Percentiles rank a stretch among this genome's conserved stretches.
Conservation (phyloP, 2,797 vertebrate genomes). For the Siniperca undulata region DNA sequence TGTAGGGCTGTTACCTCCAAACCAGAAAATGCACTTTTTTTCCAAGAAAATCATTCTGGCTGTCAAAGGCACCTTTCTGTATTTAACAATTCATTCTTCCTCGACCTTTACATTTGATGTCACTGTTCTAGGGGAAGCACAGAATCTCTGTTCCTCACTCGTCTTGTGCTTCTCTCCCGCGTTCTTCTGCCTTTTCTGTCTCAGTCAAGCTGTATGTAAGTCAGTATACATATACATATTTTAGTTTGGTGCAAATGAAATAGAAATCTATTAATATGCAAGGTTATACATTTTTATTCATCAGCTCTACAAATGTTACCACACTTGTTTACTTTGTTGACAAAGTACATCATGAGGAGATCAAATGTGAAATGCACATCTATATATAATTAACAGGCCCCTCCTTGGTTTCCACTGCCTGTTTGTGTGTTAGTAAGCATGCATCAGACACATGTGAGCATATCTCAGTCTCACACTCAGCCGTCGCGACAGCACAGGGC, state of each 20-base stretch:
- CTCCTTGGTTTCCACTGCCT: not conserved
- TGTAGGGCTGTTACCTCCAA: not conserved
- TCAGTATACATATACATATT: not conserved
- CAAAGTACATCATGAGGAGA: not conserved
- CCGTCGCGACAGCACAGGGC: not conserved
- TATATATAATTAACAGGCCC: not conserved
- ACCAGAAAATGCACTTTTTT: constrained; percentile 12
- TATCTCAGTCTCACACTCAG: not conserved
- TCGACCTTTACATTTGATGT: constrained; percentile 10
- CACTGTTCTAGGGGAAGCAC: not conserved
- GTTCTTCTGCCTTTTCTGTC: not conserved
- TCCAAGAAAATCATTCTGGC: not conserved
- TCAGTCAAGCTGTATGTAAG: not conserved
- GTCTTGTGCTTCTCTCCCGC: not conserved
- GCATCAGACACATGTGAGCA: constrained; percentile 14
- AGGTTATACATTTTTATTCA: not conserved
- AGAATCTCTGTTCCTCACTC: not conserved
- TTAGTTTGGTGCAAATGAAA: constrained; percentile 1
- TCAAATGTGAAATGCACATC: not conserved
- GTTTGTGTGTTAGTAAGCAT: constrained; percentile 13
- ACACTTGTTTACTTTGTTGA: not conserved
- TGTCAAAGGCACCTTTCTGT: constrained; percentile 24
- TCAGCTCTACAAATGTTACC: not conserved
- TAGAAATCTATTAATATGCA: not conserved
- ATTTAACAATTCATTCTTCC: constrained; percentile 10